phyloP scores from a whole-genome alignment of 2,113 vertebrate genomes.

The Eonycteris spelaea region DNA sequence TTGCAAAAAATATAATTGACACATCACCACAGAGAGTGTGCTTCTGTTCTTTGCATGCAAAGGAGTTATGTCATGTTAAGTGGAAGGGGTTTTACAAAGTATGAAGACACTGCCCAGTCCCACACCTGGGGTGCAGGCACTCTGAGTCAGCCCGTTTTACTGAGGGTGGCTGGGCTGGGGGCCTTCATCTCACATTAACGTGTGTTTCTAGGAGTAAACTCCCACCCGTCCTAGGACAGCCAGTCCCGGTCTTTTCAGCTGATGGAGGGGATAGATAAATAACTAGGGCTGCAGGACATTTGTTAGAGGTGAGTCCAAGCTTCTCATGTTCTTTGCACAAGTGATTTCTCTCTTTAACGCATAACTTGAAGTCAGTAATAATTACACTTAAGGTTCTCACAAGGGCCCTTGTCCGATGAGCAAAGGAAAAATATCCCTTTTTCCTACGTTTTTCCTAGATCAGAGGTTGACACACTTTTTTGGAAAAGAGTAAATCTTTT shows the following conservation, averaged over 20 bases:
- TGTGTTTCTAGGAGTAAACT: neutral
- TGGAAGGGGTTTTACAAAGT: neutral
- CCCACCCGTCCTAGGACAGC: too few species aligned
- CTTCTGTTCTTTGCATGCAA: fast-evolving
- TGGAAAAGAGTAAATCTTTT: neutral
- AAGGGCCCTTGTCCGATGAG: neutral
- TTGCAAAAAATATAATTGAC: neutral
- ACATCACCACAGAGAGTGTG: neutral
- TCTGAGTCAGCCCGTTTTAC: neutral
- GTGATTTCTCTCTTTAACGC: neutral
- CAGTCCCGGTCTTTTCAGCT: neutral
- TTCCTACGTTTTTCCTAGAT: neutral
- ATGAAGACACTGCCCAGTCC: neutral
- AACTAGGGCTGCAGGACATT: neutral
- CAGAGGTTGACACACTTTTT: neutral
- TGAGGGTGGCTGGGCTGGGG: neutral
- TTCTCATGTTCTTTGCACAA: neutral
- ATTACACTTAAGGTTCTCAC: neutral
- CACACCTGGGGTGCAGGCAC: neutral
- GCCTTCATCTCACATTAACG: neutral
- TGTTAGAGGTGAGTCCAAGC: neutral
- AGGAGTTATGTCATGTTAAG: fast-evolving
- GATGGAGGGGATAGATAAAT: neutral
- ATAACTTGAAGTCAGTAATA: fast-evolving
- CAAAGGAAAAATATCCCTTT: neutral